These are phyloP conservation scores for Sternarchorhynchus goeldii DNA, from an alignment of 2,797 vertebrate genomes.

Conservation along the genomic window DNA sequence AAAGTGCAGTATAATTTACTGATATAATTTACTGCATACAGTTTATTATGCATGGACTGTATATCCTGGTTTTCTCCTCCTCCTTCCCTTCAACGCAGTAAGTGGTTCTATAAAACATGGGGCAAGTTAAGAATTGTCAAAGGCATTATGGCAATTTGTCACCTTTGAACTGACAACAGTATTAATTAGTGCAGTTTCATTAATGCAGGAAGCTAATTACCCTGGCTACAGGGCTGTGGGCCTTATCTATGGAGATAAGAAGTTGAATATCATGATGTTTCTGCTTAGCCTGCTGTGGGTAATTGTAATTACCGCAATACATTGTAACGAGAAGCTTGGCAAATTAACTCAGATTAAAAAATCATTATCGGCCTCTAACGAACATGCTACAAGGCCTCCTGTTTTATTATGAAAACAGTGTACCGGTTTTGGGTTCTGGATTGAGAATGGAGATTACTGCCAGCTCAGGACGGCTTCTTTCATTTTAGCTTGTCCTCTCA, in stretches of 20 bases:
- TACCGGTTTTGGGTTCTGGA: conserved; percentile 63
- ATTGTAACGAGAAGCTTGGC: conserved; percentile 66
- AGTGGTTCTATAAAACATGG: not conserved
- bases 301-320: conserved; percentile 63
- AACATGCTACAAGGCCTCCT: conserved; percentile 62
- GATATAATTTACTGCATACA: too few relatives aligned
- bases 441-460: conserved; percentile 66
- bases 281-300: conserved; percentile 62
- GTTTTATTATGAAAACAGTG: conserved; percentile 69
- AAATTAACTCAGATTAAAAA: conserved; percentile 74
- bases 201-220: conserved; percentile 73
- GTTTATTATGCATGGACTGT: not conserved
- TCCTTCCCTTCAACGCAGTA: not conserved
- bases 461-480: conserved; percentile 29
- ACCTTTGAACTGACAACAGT: conserved; percentile 63
- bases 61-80: not conserved
- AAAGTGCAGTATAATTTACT: not conserved
- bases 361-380: conserved; percentile 75
- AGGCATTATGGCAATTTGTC: conserved; percentile 61
- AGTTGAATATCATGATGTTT: conserved; percentile 67
- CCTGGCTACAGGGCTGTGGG: conserved; percentile 58
- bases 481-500: conserved; percentile 27
- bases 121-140: conserved; percentile 21
- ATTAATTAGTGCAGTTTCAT: conserved; percentile 71
- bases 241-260: conserved; percentile 69